Evolutionary conservation across 2,888 invertebrate genomes (phyloP).

Genomic region (Tetropium fuscum): DNA sequence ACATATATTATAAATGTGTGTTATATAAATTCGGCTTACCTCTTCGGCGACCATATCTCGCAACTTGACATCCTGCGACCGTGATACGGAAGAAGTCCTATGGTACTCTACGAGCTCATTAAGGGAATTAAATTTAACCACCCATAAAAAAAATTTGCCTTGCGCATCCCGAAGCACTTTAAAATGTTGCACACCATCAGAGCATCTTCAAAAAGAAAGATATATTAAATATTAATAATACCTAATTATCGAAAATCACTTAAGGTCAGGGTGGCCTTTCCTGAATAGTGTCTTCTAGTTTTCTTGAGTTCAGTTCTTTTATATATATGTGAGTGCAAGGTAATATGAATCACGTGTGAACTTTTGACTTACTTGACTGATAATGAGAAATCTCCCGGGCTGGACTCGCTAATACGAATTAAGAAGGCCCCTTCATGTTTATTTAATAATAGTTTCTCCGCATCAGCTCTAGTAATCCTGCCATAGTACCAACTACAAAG

Average conservation of each 20-base stretch:
- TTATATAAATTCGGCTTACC: too few species aligned
- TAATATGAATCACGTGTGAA: neutral
- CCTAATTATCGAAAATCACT: neutral
- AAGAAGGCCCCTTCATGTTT: slow-evolving; percentile 99
- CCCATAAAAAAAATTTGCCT: slow-evolving; percentile 99
- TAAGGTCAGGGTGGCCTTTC: slow-evolving; percentile 10
- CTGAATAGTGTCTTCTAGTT: too few species aligned
- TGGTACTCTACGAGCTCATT: slow-evolving; percentile 99
- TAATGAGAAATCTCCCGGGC: slow-evolving; percentile 99
- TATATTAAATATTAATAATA: slow-evolving; percentile 9
- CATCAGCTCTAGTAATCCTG: slow-evolving; percentile 96
- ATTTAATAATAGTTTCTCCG: slow-evolving; percentile 93
- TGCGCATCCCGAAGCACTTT: slow-evolving; percentile 97
- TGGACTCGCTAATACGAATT: slow-evolving; percentile 98
- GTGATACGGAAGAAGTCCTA: slow-evolving; percentile 94
- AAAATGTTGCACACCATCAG: slow-evolving; percentile 96
- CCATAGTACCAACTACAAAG: slow-evolving; percentile 95
- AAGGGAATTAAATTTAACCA: slow-evolving; percentile 98
- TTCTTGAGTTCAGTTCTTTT: slow-evolving; percentile 4
- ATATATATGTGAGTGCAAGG: neutral
- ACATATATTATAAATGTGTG: too few species aligned
- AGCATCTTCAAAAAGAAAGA: slow-evolving; percentile 76
- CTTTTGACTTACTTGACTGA: slow-evolving; percentile 93
- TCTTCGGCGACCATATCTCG: slow-evolving; percentile 96
- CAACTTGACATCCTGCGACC: slow-evolving; percentile 96